Evolutionary conservation across 53 echinoderm and acorn worm species (phyloP).

Genomic region (Crossaster papposus): DNA sequence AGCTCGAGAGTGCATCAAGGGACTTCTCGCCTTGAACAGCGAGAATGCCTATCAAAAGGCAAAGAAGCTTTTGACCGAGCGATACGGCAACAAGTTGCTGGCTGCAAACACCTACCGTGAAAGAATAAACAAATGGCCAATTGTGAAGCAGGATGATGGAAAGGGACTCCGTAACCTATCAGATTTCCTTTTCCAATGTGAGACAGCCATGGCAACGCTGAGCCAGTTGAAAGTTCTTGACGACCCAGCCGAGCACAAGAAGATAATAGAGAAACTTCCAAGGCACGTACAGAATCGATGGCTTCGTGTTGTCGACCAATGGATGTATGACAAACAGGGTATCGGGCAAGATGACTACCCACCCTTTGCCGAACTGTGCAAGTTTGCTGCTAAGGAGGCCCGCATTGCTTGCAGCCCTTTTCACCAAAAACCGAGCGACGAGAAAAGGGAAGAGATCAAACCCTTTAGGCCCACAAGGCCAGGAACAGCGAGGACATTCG

Average conservation of each 20-base stretch:
- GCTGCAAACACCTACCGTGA: slow-evolving; percentile 49
- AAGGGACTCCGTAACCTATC: no score
- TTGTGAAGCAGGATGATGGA: no score
- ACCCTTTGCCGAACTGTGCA: slow-evolving; percentile 34
- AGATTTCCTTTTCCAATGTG: slow-evolving; percentile 56
- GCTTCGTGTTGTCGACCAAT: background rate
- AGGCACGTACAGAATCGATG: slow-evolving; percentile 6
- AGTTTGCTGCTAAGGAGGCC: slow-evolving; percentile 36
- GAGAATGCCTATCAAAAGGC: slow-evolving; percentile 44
- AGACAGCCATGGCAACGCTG: slow-evolving; percentile 52
- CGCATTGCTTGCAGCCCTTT: slow-evolving; percentile 44
- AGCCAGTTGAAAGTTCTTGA: slow-evolving; percentile 42
- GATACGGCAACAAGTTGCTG: slow-evolving; percentile 57
- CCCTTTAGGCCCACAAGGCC: background rate
- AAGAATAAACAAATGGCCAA: slow-evolving; percentile 50
- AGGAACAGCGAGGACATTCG: slow-evolving; percentile 14
- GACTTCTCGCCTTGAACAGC: slow-evolving; percentile 53
- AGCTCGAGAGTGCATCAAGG: slow-evolving; percentile 64
- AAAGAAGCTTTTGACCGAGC: slow-evolving; percentile 35
- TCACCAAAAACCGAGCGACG: background rate
- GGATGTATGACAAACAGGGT: slow-evolving; percentile 19
- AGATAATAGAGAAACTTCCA: slow-evolving; percentile 57
- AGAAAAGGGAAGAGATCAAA: slow-evolving; percentile 10
- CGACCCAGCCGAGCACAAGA: slow-evolving; percentile 50
- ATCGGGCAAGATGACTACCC: slow-evolving; percentile 30